Evolutionary conservation across 2,888 invertebrate species (phyloP).

Genomic region (Trachelus stipa): DNA sequence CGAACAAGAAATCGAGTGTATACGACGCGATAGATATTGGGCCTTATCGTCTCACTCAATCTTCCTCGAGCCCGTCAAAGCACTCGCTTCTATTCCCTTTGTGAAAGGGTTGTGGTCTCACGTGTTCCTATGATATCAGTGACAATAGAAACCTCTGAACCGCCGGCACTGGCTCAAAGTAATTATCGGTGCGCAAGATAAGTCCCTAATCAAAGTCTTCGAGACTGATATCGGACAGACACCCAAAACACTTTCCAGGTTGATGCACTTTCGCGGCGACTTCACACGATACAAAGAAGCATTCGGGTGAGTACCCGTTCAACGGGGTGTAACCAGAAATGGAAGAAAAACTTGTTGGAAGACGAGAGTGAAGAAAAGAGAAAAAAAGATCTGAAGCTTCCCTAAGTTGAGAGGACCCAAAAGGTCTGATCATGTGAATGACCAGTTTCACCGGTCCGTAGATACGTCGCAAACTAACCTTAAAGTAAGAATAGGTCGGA

Average conservation of each 20-base stretch:
- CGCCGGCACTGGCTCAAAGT: slow-evolving; percentile 42
- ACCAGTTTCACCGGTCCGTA: background rate
- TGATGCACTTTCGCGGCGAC: background rate
- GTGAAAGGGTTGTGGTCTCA: background rate
- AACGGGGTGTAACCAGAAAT: background rate
- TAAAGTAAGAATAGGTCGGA: background rate
- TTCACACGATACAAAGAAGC: background rate
- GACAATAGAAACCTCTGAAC: background rate
- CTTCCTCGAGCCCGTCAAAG: background rate
- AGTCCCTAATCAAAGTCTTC: slow-evolving; percentile 4
- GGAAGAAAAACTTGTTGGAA: background rate
- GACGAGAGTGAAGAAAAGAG: background rate
- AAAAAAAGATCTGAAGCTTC: background rate
- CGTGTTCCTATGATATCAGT: background rate
- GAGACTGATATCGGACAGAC: background rate
- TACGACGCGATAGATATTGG: background rate
- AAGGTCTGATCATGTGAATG: background rate
- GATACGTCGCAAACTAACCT: background rate
- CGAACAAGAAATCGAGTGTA: background rate
- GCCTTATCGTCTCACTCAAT: background rate
- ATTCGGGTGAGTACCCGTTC: background rate
- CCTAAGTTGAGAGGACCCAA: background rate
- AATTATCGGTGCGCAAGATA: slow-evolving; percentile 49
- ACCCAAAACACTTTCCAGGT: background rate
- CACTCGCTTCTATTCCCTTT: background rate